A percentile compares a stretch with the other conserved stretches of the same genome.
Conservation (phyloP, 2,113 vertebrate species). For the Bubo blakistoni region DNA sequence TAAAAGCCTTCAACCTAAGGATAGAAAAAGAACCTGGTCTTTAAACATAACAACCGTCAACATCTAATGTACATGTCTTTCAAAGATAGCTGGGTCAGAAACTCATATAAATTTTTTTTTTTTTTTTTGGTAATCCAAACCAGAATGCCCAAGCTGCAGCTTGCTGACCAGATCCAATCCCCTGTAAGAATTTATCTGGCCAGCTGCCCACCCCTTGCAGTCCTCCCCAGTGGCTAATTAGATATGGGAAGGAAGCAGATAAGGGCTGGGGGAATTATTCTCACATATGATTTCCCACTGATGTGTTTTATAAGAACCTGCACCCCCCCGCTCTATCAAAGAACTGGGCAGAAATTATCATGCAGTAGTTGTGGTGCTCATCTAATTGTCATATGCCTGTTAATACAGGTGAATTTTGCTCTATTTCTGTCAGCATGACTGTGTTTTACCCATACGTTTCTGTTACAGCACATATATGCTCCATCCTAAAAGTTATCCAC, state of each 20-base stretch:
- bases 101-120: neutral
- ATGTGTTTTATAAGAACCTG: neutral
- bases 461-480: neutral
- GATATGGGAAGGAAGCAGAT: neutral
- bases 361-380: rapidly evolving
- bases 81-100: neutral
- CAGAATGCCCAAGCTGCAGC: neutral
- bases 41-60: neutral
- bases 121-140: neutral
- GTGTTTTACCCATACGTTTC: rapidly evolving
- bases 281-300: neutral
- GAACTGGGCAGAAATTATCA: neutral
- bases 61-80: rapidly evolving
- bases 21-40: neutral
- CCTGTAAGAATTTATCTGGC: neutral
- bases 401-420: neutral
- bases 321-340: neutral
- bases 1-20: neutral
- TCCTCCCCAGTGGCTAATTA: neutral
- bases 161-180: neutral
- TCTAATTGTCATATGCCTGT: no score
- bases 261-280: neutral
- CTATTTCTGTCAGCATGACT: neutral
- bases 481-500: neutral
- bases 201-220: neutral